These are phyloP conservation scores for Hypercompe scribonia DNA, from an alignment of 2,888 invertebrate genomes.

Conservation along the genomic window DNA sequence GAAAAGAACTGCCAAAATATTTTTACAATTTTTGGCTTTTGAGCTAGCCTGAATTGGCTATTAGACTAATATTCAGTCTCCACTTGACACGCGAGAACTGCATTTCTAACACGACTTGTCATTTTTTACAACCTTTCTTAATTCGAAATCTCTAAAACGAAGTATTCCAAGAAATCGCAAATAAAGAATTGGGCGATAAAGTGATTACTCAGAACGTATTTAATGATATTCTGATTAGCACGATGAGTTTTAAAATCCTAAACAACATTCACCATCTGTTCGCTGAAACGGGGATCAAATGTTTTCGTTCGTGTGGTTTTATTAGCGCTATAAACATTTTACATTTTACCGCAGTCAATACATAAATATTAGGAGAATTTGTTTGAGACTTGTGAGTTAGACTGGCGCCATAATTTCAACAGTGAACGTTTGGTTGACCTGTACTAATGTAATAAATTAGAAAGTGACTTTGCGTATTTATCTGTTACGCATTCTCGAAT, in stretches of 20 bases:
- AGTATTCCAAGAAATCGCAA: slow-evolving; percentile 1
- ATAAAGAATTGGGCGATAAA: slow-evolving; percentile 8
- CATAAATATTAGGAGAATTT: slow-evolving; percentile 9
- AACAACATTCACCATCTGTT: slow-evolving; percentile 33
- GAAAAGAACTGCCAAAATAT: too few relatives aligned
- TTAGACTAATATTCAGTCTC: neutral
- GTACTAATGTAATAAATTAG: neutral
- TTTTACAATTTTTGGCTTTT: too few relatives aligned
- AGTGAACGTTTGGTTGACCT: neutral
- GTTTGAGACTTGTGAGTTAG: neutral
- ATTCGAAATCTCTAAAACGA: neutral
- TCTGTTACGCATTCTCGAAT: neutral
- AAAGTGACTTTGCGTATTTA: neutral
- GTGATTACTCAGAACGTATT: slow-evolving; percentile 6
- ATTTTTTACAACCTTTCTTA: neutral
- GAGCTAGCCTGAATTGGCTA: too few relatives aligned
- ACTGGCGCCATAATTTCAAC: neutral
- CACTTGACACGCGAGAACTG: neutral
- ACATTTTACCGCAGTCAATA: slow-evolving; percentile 12
- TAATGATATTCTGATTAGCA: slow-evolving; percentile 12
- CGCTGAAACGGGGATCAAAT: slow-evolving; percentile 21
- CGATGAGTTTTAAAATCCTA: slow-evolving; percentile 29
- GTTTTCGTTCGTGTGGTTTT: slow-evolving; percentile 41
- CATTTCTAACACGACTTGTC: neutral
- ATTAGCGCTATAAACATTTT: slow-evolving; percentile 32